Evolutionary conservation across 2,113 vertebrate genomes (phyloP).

Genomic region (Tachysurus fulvidraco): DNA sequence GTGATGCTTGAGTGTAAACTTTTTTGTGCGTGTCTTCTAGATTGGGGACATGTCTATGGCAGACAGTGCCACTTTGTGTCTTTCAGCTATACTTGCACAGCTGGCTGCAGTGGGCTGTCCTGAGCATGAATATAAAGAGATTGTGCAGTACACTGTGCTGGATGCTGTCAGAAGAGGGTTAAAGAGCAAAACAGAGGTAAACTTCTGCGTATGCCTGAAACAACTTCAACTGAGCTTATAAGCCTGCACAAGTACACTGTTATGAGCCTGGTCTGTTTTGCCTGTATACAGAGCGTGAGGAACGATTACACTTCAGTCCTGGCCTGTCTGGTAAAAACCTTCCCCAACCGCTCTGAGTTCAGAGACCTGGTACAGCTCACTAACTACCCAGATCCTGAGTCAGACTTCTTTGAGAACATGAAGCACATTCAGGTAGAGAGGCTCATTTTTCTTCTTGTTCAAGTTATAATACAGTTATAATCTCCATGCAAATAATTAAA

Average conservation of each 20-base stretch:
- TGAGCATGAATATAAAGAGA: constrained; percentile 81
- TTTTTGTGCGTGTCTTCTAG: constrained; percentile 62
- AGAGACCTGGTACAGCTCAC: constrained; percentile 90
- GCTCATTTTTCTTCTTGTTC: neutral
- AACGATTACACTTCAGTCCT: constrained; percentile 91
- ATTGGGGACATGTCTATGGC: constrained; percentile 93
- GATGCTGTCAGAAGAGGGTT: constrained; percentile 84
- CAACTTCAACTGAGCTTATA: neutral
- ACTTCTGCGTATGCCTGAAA: neutral
- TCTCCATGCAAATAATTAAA: neutral
- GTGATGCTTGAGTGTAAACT: neutral
- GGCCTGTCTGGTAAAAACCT: constrained; percentile 87
- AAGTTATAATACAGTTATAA: neutral
- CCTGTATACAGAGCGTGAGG: constrained; percentile 79
- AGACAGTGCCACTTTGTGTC: constrained; percentile 87
- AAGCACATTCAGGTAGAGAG: constrained; percentile 93
- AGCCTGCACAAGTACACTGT: neutral
- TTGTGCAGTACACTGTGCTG: constrained; percentile 84
- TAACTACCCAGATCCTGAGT: constrained; percentile 85
- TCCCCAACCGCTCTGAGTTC: constrained; percentile 84
- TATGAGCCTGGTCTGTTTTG: neutral
- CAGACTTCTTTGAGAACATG: constrained; percentile 98
- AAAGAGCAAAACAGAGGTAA: constrained; percentile 86
- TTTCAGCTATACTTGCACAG: constrained; percentile 79
- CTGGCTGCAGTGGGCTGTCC: constrained; percentile 73